Evolutionary conservation across 2,888 invertebrate genomes (phyloP), one percentile per base, ranked within the genome.

Genomic region (Dryobotodes eremita): DNA sequence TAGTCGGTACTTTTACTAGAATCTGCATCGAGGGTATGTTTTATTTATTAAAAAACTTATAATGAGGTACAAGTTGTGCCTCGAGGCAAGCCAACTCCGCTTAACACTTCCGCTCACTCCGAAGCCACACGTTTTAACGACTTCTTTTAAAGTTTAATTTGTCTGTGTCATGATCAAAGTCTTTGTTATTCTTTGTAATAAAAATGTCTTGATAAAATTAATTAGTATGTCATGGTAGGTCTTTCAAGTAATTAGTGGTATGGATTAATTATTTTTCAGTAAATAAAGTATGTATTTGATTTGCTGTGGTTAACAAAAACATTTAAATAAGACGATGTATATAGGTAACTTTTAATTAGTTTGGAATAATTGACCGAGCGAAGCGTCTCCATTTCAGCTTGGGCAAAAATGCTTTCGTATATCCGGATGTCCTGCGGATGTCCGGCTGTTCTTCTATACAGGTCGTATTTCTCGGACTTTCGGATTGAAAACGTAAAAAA

Each of bases 81-180:
- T 61, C 57, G 31, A 82, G 46, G 71, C 71, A 53, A 65, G 72
- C 48, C 72, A 50, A 85, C 65, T 66, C 55, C 42, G 36, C 80
- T 84, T 70, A 79, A 80, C 81, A 82, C 71, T 77, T 61, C 82
- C 79, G 75, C 62, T 81, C 17, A 75, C 61, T 80, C 75, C 23
- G 46, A 77, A 75, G 75, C 81, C 72, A 70, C 71, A 80, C 79
- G 42, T 53, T 85, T 74, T 83, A 90, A 87, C 80, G 83, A 86
- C 87, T 88, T 88, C 86, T 80, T 86, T 75, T 81, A 61, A 88
- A 90, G 85, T 91, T 91, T 87, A 87, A 90, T 91, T 90, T 90
- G 86, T 89, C 89, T 88, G 85, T 87, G 89, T 89, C 86, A 77
- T 84, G 86, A 89, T 87, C 83, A 87, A 86, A 77, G 83, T 81